Evolutionary conservation across 2,797 vertebrate genomes (phyloP).

Genomic region (Xenops minutus): DNA sequence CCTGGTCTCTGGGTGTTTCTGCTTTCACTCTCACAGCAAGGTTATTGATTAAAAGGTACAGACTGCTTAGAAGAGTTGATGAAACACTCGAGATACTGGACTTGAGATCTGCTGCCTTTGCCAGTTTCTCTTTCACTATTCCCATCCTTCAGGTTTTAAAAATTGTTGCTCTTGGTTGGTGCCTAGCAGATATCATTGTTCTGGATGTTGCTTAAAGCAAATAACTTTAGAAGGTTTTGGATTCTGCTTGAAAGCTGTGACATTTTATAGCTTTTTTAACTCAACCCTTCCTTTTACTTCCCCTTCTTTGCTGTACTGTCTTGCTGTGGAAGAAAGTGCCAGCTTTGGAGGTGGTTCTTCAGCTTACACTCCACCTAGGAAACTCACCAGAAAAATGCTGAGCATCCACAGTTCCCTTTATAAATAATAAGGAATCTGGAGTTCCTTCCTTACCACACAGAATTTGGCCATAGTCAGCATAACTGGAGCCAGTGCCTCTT

Average conservation of each 20-base stretch:
- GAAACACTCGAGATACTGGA: not conserved
- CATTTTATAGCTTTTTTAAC: not conserved
- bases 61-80: not conserved
- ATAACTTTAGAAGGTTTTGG: not conserved
- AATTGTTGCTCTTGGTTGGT: not conserved
- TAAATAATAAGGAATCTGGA: not conserved
- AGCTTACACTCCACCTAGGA: not conserved
- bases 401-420: not conserved
- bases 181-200: accelerated
- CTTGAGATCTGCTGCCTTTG: not conserved
- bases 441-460: not conserved
- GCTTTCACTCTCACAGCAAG: not conserved
- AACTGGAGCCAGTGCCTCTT: not conserved
- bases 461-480: not conserved
- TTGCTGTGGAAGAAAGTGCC: not conserved
- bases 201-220: not conserved
- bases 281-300: not conserved
- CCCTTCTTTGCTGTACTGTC: not conserved
- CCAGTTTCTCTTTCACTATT: not conserved
- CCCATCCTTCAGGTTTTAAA: not conserved
- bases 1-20: not conserved
- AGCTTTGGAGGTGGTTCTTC: not conserved
- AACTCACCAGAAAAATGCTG: not conserved
- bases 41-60: not conserved
- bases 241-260: not conserved